Conservation (phyloP, 2,797 vertebrate genomes). For the Schizothorax lantsangensis region DNA sequence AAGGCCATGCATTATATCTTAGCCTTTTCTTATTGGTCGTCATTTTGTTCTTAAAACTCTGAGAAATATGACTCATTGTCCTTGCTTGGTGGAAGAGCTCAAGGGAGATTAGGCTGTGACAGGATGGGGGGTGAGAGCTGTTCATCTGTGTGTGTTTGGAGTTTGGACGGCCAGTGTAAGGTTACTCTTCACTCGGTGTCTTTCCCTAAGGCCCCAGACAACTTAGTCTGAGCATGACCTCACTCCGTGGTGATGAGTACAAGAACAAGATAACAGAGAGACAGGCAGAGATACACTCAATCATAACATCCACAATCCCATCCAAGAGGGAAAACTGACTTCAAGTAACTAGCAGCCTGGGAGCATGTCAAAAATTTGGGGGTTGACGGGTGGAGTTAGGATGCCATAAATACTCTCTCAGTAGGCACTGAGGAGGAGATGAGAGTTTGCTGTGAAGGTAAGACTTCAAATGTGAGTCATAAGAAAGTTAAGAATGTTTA, state of each 20-base stretch:
- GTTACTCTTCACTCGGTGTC: conserved; percentile 30
- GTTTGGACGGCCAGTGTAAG: conserved; percentile 21
- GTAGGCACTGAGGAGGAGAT: neutral
- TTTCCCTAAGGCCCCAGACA: conserved; percentile 45
- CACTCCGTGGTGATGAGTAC: conserved; percentile 32
- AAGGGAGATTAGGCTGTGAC: conserved; percentile 56
- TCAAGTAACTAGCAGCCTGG: conserved; percentile 37
- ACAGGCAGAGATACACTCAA: conserved; percentile 29
- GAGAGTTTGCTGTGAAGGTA: neutral
- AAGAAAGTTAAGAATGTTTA: neutral
- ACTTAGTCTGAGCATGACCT: conserved; percentile 41
- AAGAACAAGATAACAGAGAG: conserved; percentile 36
- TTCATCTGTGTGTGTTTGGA: conserved; percentile 31
- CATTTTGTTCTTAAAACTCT: conserved; percentile 20
- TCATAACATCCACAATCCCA: conserved; percentile 42
- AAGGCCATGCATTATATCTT: neutral
- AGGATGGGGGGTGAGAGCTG: conserved; percentile 12
- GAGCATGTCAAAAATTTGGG: conserved; percentile 48
- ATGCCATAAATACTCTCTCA: conserved; percentile 48
- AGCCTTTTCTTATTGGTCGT: neutral
- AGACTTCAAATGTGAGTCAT: neutral
- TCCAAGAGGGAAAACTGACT: conserved; percentile 36
- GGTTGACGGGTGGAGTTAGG: conserved; percentile 32
- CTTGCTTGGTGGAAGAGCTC: conserved; percentile 28
- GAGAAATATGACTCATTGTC: conserved; percentile 24